phyloP scores from a whole-genome alignment of 2,797 vertebrate genomes.

The Poliocrania exsul region DNA sequence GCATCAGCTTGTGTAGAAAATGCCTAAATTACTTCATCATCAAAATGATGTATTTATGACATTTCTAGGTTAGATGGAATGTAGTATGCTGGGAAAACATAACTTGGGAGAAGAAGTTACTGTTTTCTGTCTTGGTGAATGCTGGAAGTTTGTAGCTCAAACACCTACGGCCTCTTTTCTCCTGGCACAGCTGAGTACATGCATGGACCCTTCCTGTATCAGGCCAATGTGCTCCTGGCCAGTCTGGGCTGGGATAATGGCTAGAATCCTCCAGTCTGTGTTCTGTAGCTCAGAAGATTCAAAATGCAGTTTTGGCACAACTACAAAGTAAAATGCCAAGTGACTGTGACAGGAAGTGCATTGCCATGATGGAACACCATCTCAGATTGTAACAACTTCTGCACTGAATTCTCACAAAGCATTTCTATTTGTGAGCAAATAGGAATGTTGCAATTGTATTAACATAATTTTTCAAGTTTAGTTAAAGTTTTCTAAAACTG shows the following conservation, averaged over 20 bases:
- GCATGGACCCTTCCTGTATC: not conserved
- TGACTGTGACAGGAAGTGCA: constrained; percentile 1
- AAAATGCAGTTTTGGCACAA: constrained; percentile 27
- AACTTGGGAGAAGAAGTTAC: not conserved
- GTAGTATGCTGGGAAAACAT: not conserved
- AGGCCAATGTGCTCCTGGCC: not conserved
- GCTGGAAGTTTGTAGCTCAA: not conserved
- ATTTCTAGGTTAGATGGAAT: constrained; percentile 40
- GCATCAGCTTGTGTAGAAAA: not conserved
- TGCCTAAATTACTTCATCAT: not conserved
- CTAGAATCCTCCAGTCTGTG: not conserved
- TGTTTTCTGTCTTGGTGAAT: not conserved
- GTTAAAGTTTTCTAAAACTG: constrained; percentile 19
- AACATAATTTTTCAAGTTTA: not conserved
- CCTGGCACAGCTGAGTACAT: not conserved
- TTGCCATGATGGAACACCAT: not conserved
- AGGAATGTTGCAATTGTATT: not conserved
- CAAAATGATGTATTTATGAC: constrained; percentile 16
- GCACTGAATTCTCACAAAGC: not conserved
- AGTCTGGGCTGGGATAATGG: not conserved
- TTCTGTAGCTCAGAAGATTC: not conserved
- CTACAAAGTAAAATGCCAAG: constrained; percentile 14
- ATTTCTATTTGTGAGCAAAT: constrained; percentile 13
- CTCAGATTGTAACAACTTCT: constrained; percentile 16
- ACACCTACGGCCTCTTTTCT: not conserved